Evolutionary conservation across 2,113 vertebrate genomes (phyloP), one percentile per base, ranked within the genome.

Genomic region (Odocoileus hemionus): DNA sequence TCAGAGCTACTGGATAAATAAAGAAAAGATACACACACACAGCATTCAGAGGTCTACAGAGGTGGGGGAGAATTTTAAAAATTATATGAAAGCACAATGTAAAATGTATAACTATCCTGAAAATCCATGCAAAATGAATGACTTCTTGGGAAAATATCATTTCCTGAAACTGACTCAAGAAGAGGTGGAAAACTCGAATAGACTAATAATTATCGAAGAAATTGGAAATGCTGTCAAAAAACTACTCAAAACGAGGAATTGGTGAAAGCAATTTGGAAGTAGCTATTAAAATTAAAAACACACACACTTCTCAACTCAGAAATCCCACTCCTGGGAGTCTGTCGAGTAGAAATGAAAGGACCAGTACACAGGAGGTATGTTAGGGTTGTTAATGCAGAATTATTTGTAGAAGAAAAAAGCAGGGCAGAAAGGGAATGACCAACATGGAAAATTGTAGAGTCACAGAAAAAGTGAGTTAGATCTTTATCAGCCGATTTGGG

Each of bases 101-200:
- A 96, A 97, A 97, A 97, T 92, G 94, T 43, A 95, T 94, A 83
- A 33, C 39, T 25, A 80, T 60, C 94, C 83, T 91, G 74, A 85
- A 95, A 97, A 91, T 21, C 79, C 92, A 96, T 95, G 58, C 87
- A 94, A 97, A 97, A 98, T 78, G 45, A 97, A 96, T 88, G 79
- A 95, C 74, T 95, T 90, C 61, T 67, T 96, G 91, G 54, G 94
- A 97, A 97, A 98, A 98, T 76, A 78, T 74, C 86, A 96, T 91
- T 96, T 92, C 74, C 94, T 90, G 95, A 94, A 97, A 94, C 36
- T 97, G 97, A 96, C 92, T 96, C 92, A 95, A 95, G 92, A 97
- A 97, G 92, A 96, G 85, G 76, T 96, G 90, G 95, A 95, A 97
- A 95, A 92, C 50, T 92, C 1, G 23, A 94, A 60, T 23, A 74